Evolutionary conservation across 2,888 invertebrate genomes (phyloP).

Genomic region (Pristionchus japonicus): DNA sequence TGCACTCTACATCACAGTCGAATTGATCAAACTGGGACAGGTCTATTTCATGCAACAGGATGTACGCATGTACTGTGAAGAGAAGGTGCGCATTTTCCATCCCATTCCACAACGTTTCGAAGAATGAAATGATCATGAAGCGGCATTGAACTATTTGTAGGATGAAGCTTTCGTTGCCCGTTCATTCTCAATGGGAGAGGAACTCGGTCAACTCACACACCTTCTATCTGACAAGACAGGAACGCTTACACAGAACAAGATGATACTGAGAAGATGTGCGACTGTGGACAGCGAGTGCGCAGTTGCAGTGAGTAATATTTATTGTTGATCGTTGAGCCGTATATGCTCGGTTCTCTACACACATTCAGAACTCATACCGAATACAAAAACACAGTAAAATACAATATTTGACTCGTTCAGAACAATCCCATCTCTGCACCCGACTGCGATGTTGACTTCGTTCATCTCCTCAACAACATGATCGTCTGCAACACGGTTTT

Average conservation of each 20-base stretch:
- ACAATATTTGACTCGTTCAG: not conserved
- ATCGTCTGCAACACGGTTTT: constrained; percentile 41
- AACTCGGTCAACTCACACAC: constrained; percentile 76
- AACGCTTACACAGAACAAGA: constrained; percentile 94
- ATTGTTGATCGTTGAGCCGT: no score
- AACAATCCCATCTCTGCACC: not conserved
- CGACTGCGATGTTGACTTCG: constrained; percentile 7
- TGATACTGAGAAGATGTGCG: constrained; percentile 92
- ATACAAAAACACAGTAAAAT: no score
- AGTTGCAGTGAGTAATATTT: not conserved
- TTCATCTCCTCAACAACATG: constrained; percentile 37
- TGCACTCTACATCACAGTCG: constrained; percentile 93
- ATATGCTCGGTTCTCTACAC: no score
- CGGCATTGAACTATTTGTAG: not conserved
- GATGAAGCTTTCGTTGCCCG: constrained; percentile 37
- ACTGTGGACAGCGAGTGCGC: not conserved
- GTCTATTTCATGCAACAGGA: constrained; percentile 94
- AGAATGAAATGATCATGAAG: not conserved
- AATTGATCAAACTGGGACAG: constrained; percentile 93
- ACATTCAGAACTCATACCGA: no score
- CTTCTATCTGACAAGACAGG: constrained; percentile 47
- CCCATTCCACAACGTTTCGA: no score
- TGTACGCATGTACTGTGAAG: constrained; percentile 87
- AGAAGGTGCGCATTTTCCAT: no score
- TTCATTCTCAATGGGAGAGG: constrained; percentile 79